phyloP scores from a whole-genome alignment of 2,888 invertebrate genomes.

The Peribatodes rhomboidaria region DNA sequence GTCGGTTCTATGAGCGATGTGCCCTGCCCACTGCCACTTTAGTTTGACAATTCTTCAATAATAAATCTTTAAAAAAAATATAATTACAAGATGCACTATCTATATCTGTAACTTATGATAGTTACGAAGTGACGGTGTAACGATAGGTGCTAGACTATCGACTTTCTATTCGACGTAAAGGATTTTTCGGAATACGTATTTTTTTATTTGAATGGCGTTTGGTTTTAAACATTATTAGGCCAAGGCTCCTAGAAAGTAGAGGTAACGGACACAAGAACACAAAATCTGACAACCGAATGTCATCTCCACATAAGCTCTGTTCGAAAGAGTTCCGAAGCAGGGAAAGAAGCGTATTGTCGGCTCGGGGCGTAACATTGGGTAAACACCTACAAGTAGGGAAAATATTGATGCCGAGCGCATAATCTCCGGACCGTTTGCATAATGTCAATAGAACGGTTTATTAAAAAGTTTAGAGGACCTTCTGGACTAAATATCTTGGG shows the following conservation, averaged over 20 bases:
- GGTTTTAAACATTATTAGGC: too few relatives aligned
- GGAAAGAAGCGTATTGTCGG: constrained; percentile 65
- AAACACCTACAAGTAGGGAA: constrained; percentile 59
- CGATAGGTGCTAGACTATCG: too few relatives aligned
- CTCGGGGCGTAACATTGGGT: constrained; percentile 56
- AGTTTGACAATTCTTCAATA: too few relatives aligned
- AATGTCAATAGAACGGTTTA: constrained; percentile 50
- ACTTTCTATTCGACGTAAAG: too few relatives aligned
- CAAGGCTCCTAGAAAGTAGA: neutral
- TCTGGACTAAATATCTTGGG: constrained; percentile 9
- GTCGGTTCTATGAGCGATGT: too few relatives aligned
- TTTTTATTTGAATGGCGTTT: too few relatives aligned
- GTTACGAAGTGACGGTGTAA: too few relatives aligned
- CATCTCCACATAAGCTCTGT: constrained; percentile 50
- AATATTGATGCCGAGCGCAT: constrained; percentile 51
- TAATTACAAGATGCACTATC: too few relatives aligned
- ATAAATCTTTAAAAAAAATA: too few relatives aligned
- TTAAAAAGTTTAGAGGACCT: constrained; percentile 31
- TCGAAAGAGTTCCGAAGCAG: constrained; percentile 49
- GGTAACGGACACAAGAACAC: neutral
- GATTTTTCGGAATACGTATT: too few relatives aligned
- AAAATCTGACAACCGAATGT: neutral
- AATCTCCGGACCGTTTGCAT: constrained; percentile 52
- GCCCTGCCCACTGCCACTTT: too few relatives aligned
- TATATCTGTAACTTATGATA: too few relatives aligned